A percentile compares a stretch with the other conserved stretches of the same genome.
Conservation (phyloP, 2,113 vertebrate species). For the Willisornis vidua region DNA sequence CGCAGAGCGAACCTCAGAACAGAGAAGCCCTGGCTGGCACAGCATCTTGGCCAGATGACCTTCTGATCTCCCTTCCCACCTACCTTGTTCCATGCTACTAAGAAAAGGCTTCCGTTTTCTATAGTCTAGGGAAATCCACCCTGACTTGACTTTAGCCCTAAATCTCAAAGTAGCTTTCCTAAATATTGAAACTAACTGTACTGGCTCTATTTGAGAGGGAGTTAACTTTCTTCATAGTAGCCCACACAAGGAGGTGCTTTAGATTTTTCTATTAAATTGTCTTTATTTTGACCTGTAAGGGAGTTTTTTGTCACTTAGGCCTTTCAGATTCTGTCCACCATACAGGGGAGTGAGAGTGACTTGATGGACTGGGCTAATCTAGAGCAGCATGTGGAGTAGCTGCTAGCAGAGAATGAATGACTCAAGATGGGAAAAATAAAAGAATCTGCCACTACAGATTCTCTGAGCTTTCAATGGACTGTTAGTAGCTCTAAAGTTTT, state of each 20-base stretch:
- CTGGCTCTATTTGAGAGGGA: background rate
- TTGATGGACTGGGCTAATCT: background rate
- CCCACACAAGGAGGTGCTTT: fast-evolving
- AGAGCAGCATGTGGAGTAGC: background rate
- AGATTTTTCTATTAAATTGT: background rate
- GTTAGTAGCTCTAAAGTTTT: background rate
- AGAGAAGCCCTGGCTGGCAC: background rate
- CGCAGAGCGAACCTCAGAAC: background rate
- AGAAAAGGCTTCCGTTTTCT: background rate
- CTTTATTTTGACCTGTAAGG: background rate
- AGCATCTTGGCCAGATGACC: background rate
- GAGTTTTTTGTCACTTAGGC: background rate
- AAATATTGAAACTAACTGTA: background rate
- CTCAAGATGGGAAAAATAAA: fast-evolving
- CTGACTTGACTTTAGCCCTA: background rate
- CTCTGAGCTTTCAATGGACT: background rate
- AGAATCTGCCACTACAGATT: background rate
- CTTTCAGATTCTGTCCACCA: background rate
- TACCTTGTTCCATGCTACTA: background rate
- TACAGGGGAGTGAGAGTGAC: background rate
- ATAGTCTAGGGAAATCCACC: too few relatives aligned
- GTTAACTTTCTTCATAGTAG: background rate
- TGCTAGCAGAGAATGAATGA: background rate
- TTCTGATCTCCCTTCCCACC: background rate
- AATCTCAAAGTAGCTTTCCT: background rate